phyloP scores from a whole-genome alignment of 2,888 invertebrate species.

The Laothoe populi region DNA sequence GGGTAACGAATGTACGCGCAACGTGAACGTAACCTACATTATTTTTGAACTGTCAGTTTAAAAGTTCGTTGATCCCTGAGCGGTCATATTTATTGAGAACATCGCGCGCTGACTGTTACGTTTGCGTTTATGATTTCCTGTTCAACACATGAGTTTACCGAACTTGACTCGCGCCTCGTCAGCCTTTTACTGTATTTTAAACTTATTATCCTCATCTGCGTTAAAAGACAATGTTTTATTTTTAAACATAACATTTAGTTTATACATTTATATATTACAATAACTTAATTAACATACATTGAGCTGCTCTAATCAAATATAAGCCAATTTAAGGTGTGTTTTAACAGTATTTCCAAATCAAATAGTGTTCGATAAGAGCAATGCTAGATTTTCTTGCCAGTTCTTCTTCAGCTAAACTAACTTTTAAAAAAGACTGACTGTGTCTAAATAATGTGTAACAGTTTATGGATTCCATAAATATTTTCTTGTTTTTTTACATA shows the following conservation, averaged over 20 bases:
- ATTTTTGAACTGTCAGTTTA: conserved; percentile 83
- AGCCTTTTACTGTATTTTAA: background rate
- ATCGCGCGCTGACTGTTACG: conserved; percentile 64
- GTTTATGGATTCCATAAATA: too few species aligned
- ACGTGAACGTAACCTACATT: conserved; percentile 84
- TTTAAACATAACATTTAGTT: background rate
- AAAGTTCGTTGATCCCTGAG: conserved; percentile 78
- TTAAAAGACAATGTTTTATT: background rate
- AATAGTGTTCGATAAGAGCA: too few species aligned
- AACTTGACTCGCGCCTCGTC: conserved; percentile 51
- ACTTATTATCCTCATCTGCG: background rate
- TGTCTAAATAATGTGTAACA: too few species aligned
- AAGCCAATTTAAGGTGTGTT: too few species aligned
- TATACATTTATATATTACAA: too few species aligned
- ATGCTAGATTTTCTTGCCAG: too few species aligned
- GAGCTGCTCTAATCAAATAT: too few species aligned
- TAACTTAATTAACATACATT: too few species aligned
- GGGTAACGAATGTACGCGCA: conserved; percentile 81
- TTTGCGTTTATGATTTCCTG: conserved; percentile 71
- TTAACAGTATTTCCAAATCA: too few species aligned
- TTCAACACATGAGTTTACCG: conserved; percentile 53
- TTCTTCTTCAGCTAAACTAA: too few species aligned
- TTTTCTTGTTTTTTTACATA: too few species aligned
- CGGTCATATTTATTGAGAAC: conserved; percentile 79
- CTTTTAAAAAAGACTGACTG: too few species aligned